phyloP scores from a whole-genome alignment of 92 coral and sea anemone genomes.

The Umimayanthus chanpuru region DNA sequence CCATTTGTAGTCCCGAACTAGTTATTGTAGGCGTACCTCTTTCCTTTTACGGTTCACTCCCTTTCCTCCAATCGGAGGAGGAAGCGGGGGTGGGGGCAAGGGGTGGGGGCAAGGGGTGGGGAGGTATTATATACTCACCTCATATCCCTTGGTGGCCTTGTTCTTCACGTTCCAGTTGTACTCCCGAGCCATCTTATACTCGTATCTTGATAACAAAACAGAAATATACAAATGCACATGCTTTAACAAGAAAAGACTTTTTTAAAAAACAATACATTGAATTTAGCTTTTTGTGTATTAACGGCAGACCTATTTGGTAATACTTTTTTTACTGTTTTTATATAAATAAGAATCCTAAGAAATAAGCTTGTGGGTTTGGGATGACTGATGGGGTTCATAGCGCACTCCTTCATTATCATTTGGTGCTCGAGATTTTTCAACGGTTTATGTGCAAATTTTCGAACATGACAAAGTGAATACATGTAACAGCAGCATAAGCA shows the following conservation, averaged over 20 bases:
- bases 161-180: constrained; percentile 99
- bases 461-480: too few relatives aligned
- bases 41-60: too few relatives aligned
- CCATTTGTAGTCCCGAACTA: too few relatives aligned
- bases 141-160: constrained; percentile 97
- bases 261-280: not conserved
- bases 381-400: too few relatives aligned
- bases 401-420: too few relatives aligned
- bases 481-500: too few relatives aligned
- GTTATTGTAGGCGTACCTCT: too few relatives aligned
- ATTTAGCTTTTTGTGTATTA: too few relatives aligned
- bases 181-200: constrained; percentile 99
- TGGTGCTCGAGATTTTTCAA: too few relatives aligned
- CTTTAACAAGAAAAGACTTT: not conserved
- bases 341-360: not conserved
- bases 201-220: constrained; percentile 63
- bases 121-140: constrained; percentile 56
- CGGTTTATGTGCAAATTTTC: too few relatives aligned
- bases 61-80: not conserved
- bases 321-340: not conserved
- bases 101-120: not conserved
- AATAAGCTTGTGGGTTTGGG: too few relatives aligned
- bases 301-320: too few relatives aligned
- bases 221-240: not conserved
- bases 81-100: not conserved